phyloP scores from a whole-genome alignment of 2,797 vertebrate species.

The Rhabdomys pumilio region DNA sequence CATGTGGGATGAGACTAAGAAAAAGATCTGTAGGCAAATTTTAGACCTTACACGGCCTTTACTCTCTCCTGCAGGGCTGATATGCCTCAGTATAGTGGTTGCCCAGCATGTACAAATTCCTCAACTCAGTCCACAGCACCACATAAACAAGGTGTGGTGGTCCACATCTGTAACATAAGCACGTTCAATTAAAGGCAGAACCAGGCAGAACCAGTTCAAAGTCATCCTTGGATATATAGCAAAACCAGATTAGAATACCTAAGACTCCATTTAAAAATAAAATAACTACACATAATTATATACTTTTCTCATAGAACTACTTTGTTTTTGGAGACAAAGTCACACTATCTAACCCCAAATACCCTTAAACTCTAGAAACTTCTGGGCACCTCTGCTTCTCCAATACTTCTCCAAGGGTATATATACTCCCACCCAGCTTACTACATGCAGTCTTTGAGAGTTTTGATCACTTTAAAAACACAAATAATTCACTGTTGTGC shows the following conservation, averaged over 20 bases:
- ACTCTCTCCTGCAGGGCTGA: not conserved
- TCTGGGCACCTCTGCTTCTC: not conserved
- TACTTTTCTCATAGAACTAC: not conserved
- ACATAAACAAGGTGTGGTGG: not conserved
- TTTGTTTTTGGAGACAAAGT: not conserved
- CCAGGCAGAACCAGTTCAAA: not conserved
- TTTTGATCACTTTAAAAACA: not conserved
- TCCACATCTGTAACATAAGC: not conserved
- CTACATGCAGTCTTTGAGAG: not conserved
- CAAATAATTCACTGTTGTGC: not conserved
- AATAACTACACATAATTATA: not conserved
- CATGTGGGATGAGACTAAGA: not conserved
- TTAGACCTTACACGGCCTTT: not conserved
- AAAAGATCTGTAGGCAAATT: not conserved
- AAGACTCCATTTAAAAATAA: not conserved
- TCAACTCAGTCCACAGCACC: not conserved
- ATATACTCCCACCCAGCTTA: not conserved
- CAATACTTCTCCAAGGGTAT: not conserved
- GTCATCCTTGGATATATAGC: not conserved
- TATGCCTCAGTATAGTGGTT: not conserved
- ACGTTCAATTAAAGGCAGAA: not conserved
- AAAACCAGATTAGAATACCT: not conserved
- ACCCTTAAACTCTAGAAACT: not conserved
- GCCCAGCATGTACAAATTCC: not conserved
- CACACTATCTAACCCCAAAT: not conserved